Evolutionary conservation across 1,140 invertebrate species (phyloP), one percentile per base, ranked within the genome.

Genomic region (Rhyzopertha dominica): DNA sequence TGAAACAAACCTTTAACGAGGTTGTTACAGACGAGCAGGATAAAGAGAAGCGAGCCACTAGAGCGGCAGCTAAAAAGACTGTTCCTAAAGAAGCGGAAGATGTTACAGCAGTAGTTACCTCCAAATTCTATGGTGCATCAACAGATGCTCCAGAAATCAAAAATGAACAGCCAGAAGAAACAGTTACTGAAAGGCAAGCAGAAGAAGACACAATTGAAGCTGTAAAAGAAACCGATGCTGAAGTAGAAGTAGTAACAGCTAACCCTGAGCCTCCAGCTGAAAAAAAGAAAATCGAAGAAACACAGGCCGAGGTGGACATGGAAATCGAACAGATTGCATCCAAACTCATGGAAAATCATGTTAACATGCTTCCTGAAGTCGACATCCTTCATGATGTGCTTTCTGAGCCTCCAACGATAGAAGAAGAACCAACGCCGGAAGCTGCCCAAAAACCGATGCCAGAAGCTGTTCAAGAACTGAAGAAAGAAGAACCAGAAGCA

Each of bases 1-100:
- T 71, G 68, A 68, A 69, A 46, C 63, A 69, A 51, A 59, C 65
- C 12, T 71, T 71, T 48, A 69, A 69, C 40, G 63, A 69, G 28
- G 47, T 50, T 12, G 39, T 44, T 12, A 38, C 37, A 2, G 46
- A 58, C 20, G 57, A 53, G n/a, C 28, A 51, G 17, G 45, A 53
- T 3, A 53, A 49, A 45, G n/a, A 34, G 4, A 22, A 32, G 12
- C 29, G 32, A 13, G 28, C n/a, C 13, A 22, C 4, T 5, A 16
- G 16, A 22, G 5, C n/a, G 8, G 26, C 12, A n/a, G 10, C 4
- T 2, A 13, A 4, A 35, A n/a, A 28, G 30, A 34, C 28, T 10
- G 16, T 20, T 12, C 28, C n/a, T 8, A 26, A 38, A 44, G 17
- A n/a, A n/a, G n/a, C n/a, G n/a, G n/a, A n/a, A n/a, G n/a, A n/a